Evolutionary conservation across 23 tunicate species (phyloP), one percentile per base, ranked within the genome.

Genomic region (Styela clava): DNA sequence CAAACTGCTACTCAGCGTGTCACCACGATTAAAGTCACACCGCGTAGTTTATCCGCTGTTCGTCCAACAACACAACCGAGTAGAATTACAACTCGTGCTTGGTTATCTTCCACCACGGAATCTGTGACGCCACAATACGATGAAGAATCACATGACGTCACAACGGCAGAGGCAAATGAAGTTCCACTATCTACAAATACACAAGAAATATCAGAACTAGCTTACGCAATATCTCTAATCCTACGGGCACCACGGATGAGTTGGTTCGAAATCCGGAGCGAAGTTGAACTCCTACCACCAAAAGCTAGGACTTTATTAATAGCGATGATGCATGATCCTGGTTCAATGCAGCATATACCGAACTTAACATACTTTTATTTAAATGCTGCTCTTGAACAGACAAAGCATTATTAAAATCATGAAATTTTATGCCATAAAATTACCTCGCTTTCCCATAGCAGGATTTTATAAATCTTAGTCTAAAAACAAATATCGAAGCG

Each of bases 321-420:
- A 34, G 34, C 34, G 16, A 28, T 71, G 37, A 16, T 71, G 3
- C 18, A 71, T 22, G 34, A 71, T 71, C 35, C 77, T 18, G 35
- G 34, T 28, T 19, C 77, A 31, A 26, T 28, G 3, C 7, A 5
- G 3, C 34, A 19, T 32, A 71, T 71, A 16, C 77, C 77, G 16
- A 34, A 71, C 23, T 18, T 19, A 33, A 34, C 77, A 16, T 28
- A 28, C 16, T 2, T 3, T 28, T 71, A 71, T 30, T 34, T 71
- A 7, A 29, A 34, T 28, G 77, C 77, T 5, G 77, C 77, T 71
- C 77, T 71, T 16, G 35, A 71, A 5, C 56, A 44, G 56, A 44
- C 56, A 44, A 44, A 44, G n/a, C n/a, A n/a, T n/a, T n/a, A n/a
- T n/a, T n/a, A n/a, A n/a, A n/a, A n/a, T n/a, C n/a, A n/a, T n/a